Evolutionary conservation across 35 echinoderm and acorn worm genomes (phyloP), one percentile per base, ranked within the genome.

Genomic region (Amphiura filiformis): DNA sequence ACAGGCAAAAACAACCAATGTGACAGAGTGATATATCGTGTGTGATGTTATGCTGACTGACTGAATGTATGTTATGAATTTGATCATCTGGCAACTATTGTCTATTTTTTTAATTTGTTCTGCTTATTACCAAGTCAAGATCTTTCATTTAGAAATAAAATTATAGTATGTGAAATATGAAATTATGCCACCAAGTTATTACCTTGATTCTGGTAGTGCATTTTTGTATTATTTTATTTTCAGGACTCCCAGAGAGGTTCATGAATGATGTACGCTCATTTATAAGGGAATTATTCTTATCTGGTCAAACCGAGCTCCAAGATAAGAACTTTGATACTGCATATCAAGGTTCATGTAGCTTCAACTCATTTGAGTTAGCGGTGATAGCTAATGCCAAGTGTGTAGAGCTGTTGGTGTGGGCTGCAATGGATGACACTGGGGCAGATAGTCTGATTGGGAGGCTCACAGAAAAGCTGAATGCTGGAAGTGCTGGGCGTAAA

Each of bases 341-440:
- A 20, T 41, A 87, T 18, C 89, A 89, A 37, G 87, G 86, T 32
- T 42, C 89, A 31, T 94, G 92, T 38, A 75, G 87, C 23, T 92
- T 94, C 36, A 93, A 98, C 82, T 92, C 96, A n/a, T 86, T 94
- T 65, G 92, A 94, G 56, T 76, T 98, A n/a, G 90, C 87, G 0
- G 83, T 98, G 20, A 87, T 39, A 17, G 81, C 90, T 31, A 93
- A 98, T 80, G 96, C 96, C 34, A 85, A 85, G 0, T 92, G 96
- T 89, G 96, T 98, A 7, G 92, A 98, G 40, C 42, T 91, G 2
- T 75, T 98, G 77, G 93, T 98, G 20, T 92, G 93, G 79, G 93
- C 93, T 18, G 92, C 88, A 7, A 93, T 78, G 37, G 96, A 98
- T 82, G 96, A 98, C 30, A 14, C 34, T 94, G 96, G 93, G 64